A percentile compares a stretch with the other conserved stretches of the same genome.
phyloP scores from a whole-genome alignment of 2,113 vertebrate genomes.

The Zosterops japonicus region DNA sequence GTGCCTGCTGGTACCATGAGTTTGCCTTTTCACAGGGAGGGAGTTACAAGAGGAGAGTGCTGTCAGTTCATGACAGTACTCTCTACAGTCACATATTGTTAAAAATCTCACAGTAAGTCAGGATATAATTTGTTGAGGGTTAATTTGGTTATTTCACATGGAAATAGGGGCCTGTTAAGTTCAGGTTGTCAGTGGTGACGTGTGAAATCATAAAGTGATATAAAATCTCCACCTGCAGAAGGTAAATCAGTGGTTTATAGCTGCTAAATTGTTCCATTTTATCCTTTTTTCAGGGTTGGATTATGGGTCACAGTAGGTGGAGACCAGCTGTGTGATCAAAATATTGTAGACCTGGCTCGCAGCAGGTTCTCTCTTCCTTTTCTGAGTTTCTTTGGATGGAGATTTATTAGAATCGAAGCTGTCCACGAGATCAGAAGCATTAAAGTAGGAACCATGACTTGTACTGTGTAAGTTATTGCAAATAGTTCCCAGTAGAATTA shows the following conservation, averaged over 20 bases:
- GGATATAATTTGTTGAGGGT: not conserved
- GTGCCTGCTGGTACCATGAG: not conserved
- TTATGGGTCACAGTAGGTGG: not conserved
- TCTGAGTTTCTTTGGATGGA: not conserved
- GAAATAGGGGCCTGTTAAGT: not conserved
- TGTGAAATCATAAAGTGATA: not conserved
- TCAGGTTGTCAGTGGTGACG: not conserved
- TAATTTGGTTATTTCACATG: not conserved
- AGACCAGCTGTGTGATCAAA: constrained; percentile 13
- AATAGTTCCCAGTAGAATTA: not conserved
- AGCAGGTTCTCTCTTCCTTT: not conserved
- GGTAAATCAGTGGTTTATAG: not conserved
- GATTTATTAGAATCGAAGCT: not conserved
- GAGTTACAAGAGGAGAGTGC: not conserved
- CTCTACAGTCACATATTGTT: not conserved
- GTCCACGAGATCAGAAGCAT: not conserved
- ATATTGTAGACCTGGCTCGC: not conserved
- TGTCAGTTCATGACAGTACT: not conserved
- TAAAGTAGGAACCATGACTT: not conserved
- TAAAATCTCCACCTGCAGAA: constrained; percentile 5
- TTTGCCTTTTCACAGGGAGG: not conserved
- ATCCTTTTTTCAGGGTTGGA: not conserved
- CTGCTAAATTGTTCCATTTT: not conserved
- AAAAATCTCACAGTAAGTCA: not conserved
- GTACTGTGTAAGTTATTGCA: not conserved